Conservation (phyloP, 2,113 vertebrate species). For the Ramphastos sulfuratus region DNA sequence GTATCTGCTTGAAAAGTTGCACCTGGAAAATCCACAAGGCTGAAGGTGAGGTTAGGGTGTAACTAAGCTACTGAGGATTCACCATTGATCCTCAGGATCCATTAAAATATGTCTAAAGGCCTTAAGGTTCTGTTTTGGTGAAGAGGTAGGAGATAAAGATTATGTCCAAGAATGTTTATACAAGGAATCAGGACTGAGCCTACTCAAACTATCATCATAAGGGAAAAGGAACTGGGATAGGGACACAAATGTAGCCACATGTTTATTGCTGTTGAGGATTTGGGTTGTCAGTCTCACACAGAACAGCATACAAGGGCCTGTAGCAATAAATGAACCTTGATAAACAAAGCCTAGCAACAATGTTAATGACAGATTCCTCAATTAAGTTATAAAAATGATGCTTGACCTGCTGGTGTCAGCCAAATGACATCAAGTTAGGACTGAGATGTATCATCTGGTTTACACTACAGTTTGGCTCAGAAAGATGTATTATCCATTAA, state of each 20-base stretch:
- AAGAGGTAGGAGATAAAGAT: neutral
- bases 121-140: neutral
- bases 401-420: neutral
- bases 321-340: neutral
- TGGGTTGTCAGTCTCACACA: neutral
- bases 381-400: neutral
- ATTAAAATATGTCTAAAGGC: neutral
- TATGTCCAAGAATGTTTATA: neutral
- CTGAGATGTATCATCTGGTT: neutral
- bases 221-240: neutral
- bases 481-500: neutral
- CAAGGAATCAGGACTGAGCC: neutral
- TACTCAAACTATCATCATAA: neutral
- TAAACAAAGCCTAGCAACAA: neutral
- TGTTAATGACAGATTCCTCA: neutral
- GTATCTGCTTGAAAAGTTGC: neutral
- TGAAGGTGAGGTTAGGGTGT: neutral
- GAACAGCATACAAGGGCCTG: neutral
- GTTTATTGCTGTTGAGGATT: neutral
- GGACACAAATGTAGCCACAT: neutral
- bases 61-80: neutral
- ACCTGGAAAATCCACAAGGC: neutral
- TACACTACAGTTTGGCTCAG: neutral
- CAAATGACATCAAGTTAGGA: neutral
- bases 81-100: neutral